Base-by-base conservation (phyloP, 2,888 invertebrate genomes). In the Melinaea menophilus region DNA sequence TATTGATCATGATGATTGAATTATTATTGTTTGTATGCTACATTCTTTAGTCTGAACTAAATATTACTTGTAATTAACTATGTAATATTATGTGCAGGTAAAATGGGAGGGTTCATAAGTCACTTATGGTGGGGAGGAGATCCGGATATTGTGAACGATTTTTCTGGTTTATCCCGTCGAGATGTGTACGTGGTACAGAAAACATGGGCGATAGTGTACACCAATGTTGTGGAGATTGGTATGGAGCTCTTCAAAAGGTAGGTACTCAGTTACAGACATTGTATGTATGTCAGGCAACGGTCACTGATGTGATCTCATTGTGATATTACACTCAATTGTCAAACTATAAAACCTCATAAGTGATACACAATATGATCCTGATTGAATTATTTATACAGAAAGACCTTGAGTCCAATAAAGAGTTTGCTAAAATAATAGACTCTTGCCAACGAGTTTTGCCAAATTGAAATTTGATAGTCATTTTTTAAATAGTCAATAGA, bases 171-270 rank as follows among this genome's bases (percentile, higher is more conserved):
- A 48, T 79, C 84, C 13, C 75, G 71, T 56, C 75, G 88, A 0
- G 87, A 90, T 61, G 72, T 89, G 46, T 72, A 81, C 69, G 76
- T 79, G 0, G 85, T 89, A 0, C 84, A 85, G 72, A 83, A 79
- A 59, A 84, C 88, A n/a, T 89, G 89, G 90, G 81, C 77, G 0
- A 82, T 82, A 3, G 83, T 83, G 4, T 78, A 77, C 66, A 80
- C 80, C 0, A 76, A 89, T 69, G 67, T 76, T 1, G 67, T 86
- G 0, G 80, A 76, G 2, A 86, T 78, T 56, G 90, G 90, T 56
- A 80, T 82, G 9, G 90, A 90, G 69, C 70, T 91, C 11, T 76
- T 91, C 3, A 85, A 79, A 73, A 86, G 90, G 91, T 90, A 75
- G 69, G 1, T 22, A 22, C 22, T 51, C 2, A 9, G 7, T 9